Evolutionary conservation across 92 coral and sea anemone genomes (phyloP), one percentile per base, ranked within the genome.

Genomic region (Pocillopora grandis): DNA sequence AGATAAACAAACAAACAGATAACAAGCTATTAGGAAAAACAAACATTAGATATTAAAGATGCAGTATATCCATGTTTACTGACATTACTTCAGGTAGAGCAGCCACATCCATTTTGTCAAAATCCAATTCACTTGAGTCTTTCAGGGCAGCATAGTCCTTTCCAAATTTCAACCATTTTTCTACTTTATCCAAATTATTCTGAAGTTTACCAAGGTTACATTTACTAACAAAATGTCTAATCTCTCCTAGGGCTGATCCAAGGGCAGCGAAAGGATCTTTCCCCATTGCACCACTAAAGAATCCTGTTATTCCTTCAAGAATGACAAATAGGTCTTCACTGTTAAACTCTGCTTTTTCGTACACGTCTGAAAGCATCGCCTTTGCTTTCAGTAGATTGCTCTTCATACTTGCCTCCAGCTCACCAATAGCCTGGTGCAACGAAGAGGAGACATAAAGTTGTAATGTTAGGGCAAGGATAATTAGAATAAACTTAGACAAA

Each of bases 51-150:
- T 23, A 23, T 23, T 23, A 23, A 23, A 23, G 23, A 23, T 23
- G 23, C 23, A 23, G 23, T 0, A 23, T 23, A 23, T 23, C 23
- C n/a, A n/a, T n/a, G n/a, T n/a, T n/a, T n/a, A n/a, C n/a, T n/a
- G n/a, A n/a, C n/a, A n/a, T n/a, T n/a, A n/a, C n/a, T n/a, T n/a
- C n/a, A n/a, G n/a, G n/a, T n/a, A n/a, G n/a, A 13, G 79, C 64
- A 10, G 13, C 72, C 3, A 86, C 72, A 10, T 77, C 77, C 70
- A 86, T 67, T 52, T 86, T 66, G 59, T 70, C 84, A 21, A 86
- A 86, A 75, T 86, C 89, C 71, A 86, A n/a, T 0, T 66, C 78
- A 79, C 72, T 86, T 3, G 89, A 86, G 21, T 79, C 85, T 35
- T 68, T 48, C 3, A 85, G 23, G 14, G 78, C 89, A 18, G 60